Conservation (phyloP, 2,888 invertebrate genomes). For the Trimorus sp. region DNA sequence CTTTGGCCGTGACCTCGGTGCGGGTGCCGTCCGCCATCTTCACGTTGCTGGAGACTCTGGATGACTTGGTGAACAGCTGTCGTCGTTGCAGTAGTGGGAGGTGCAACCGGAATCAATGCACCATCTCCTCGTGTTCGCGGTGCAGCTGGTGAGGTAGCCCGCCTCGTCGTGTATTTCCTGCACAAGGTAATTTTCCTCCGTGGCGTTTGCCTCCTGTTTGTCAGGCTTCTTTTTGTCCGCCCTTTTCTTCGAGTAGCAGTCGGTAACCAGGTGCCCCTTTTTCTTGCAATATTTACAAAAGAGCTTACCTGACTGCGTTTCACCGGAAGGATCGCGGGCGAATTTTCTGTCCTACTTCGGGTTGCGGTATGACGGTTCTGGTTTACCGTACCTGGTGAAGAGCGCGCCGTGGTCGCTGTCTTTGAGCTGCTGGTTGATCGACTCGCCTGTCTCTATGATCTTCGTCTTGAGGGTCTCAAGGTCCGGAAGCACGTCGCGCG, state of each 20-base stretch:
- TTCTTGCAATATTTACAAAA: conserved; percentile 36
- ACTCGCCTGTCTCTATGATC: conserved; percentile 61
- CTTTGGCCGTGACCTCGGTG: conserved; percentile 16
- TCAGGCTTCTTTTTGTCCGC: conserved; percentile 26
- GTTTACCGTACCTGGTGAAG: conserved; percentile 1
- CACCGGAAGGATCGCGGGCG: background rate
- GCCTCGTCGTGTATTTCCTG: background rate
- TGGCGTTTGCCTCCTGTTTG: background rate
- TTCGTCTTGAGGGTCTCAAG: conserved; percentile 64
- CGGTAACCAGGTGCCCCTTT: conserved; percentile 25
- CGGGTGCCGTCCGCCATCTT: conserved; percentile 18
- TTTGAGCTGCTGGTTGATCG: conserved; percentile 6
- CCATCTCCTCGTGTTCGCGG: conserved; percentile 1
- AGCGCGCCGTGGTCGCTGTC: conserved; percentile 25
- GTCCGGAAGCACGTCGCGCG: conserved; percentile 62
- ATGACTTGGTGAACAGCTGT: background rate
- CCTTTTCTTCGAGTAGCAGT: conserved; percentile 32
- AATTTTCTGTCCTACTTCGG: background rate
- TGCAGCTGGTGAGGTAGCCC: background rate
- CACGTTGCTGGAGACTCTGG: background rate
- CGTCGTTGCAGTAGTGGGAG: conserved; percentile 40
- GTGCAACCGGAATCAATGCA: conserved; percentile 30
- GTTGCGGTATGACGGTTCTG: background rate
- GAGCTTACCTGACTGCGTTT: background rate
- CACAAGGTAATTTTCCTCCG: background rate